Base-by-base conservation (phyloP, 2,113 vertebrate species). In the Pangasianodon gigas region DNA sequence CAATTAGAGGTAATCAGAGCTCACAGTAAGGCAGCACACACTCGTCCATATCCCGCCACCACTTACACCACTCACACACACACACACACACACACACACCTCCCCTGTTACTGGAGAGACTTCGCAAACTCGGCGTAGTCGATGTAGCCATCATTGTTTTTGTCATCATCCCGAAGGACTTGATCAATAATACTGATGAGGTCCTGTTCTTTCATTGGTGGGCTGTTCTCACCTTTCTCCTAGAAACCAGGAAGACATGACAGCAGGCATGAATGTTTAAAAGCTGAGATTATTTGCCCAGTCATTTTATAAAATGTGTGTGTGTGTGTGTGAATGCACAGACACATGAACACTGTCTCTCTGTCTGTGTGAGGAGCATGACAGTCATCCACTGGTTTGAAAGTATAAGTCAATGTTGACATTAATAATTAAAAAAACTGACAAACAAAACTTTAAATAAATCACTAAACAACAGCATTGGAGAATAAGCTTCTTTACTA, bases 111-210 rank as follows among this genome's bases (percentile, higher is more conserved):
- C 92, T 98, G 97, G 91, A 99, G 95, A 4, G 98, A 99, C 92
- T 97, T 98, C 88, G 98, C 98, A 84, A 99, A 99, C 92, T 99
- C 98, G 10, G 98, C 98, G 60, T 99, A 99, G 93, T 99, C 98
- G 56, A 99, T 99, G 92, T 97, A 99, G 19, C 98, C 98, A 0
- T 99, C 98, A 0, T 98, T 97, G 95, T 99, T 99, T 93, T 97
- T 98, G 94, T 99, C 98, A 52, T 99, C 98, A 6, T 99, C 98
- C 91, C 90, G 95, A 90, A 99, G 95, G 80, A 99, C 97, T 1
- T 97, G 98, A 74, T 99, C 98, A 75, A 99, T 98, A 83, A 99
- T 95, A 85, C 41, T 94, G 6, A 98, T 97, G 5, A 99, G 96
- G 21, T 99, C 98, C 16, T 98, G 97, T 94, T 99, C 98, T 3